A percentile compares a stretch with the other conserved stretches of the same genome.
These are phyloP conservation scores for Siderastrea radians DNA, from an alignment of 92 coral and sea anemone genomes.

Conservation along the genomic window DNA sequence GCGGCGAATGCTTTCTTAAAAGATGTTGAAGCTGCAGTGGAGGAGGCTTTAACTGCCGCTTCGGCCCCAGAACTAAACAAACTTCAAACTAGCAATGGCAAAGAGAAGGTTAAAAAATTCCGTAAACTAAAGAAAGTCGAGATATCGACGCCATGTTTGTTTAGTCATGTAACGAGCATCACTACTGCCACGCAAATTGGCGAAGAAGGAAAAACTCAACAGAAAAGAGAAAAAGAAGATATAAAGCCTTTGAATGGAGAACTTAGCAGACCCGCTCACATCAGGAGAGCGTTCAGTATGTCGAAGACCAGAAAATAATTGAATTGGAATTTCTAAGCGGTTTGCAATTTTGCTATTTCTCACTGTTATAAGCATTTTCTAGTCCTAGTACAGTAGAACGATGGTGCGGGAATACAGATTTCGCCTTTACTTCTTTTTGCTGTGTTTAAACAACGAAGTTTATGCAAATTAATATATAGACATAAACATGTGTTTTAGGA, in stretches of 20 bases:
- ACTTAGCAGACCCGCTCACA: conserved; percentile 62
- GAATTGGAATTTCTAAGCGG: background rate
- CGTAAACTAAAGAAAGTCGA: conserved; percentile 96
- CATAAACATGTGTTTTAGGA: conserved; percentile 22
- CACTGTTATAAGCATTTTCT: too few relatives aligned
- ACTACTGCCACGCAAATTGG: conserved; percentile 84
- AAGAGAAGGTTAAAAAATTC: conserved; percentile 85
- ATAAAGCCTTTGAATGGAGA: conserved; percentile 75
- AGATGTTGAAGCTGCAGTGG: conserved; percentile 83
- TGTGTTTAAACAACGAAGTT: conserved; percentile 20
- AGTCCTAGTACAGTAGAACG: background rate
- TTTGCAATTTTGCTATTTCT: background rate
- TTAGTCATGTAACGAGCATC: conserved; percentile 98
- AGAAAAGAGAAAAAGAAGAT: conserved; percentile 57
- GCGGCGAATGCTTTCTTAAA: conserved; percentile 85
- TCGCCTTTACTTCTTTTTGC: conserved; percentile 17
- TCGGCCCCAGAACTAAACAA: conserved; percentile 86
- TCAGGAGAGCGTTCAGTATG: conserved; percentile 80
- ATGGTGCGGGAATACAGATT: background rate
- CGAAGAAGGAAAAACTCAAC: conserved; percentile 63
- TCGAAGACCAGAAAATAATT: conserved; percentile 58
- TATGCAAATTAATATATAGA: conserved; percentile 28
- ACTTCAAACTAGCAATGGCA: conserved; percentile 63
- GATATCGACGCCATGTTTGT: conserved; percentile 97
- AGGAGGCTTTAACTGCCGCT: conserved; percentile 66